phyloP scores from a whole-genome alignment of 2,797 vertebrate species.

The Schizothorax lantsangensis region DNA sequence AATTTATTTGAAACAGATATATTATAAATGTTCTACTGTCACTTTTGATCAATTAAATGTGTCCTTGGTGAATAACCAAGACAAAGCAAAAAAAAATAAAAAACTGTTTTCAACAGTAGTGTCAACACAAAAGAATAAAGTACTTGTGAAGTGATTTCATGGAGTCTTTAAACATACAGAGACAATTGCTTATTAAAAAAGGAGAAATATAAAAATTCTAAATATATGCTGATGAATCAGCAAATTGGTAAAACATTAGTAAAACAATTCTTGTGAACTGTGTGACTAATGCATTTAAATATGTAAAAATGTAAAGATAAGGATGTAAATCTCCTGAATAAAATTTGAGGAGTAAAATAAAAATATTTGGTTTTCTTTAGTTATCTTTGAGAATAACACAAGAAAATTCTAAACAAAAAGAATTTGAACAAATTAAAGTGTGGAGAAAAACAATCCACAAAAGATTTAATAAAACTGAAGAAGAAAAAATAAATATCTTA shows the following conservation, averaged over 20 bases:
- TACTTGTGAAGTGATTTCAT: not conserved
- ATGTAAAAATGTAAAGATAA: not conserved
- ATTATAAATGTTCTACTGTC: not conserved
- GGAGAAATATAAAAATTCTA: not conserved
- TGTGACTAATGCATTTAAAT: not conserved
- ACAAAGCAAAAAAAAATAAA: too few relatives aligned
- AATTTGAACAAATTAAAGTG: not conserved
- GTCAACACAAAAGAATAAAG: not conserved
- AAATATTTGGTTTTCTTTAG: not conserved
- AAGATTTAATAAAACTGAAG: not conserved
- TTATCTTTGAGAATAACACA: not conserved
- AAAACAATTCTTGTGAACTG: not conserved
- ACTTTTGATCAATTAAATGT: not conserved
- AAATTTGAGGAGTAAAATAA: not conserved
- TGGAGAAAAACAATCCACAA: not conserved
- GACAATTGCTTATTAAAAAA: not conserved
- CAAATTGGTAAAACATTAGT: not conserved
- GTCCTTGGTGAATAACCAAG: not conserved
- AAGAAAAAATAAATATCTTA: not conserved
- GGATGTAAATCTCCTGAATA: not conserved
- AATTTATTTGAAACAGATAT: not conserved
- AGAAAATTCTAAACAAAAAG: not conserved
- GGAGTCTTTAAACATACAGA: constrained; percentile 20
- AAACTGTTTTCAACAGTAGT: not conserved
- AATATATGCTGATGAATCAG: not conserved